phyloP scores from a whole-genome alignment of 2,113 vertebrate genomes.

The Oryzias melastigma region DNA sequence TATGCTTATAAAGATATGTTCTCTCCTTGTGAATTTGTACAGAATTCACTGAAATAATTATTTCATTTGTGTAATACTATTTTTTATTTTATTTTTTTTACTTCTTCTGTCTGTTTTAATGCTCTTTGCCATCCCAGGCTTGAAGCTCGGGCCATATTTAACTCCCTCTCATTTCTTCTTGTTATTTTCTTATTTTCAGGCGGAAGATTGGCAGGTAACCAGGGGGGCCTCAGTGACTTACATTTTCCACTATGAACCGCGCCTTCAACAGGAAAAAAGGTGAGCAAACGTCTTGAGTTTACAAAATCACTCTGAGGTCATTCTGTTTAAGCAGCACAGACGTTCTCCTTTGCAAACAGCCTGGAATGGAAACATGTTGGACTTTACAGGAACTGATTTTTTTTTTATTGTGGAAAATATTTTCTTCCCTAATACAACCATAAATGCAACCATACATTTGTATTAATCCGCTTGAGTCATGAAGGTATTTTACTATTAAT shows the following conservation, averaged over 20 bases:
- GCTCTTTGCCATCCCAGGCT: constrained; percentile 9
- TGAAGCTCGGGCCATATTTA: constrained; percentile 26
- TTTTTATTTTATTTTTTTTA: neutral
- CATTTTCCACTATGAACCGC: constrained; percentile 86
- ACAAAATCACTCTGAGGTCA: neutral
- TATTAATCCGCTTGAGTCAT: too few relatives aligned
- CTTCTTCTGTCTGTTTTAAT: constrained; percentile 4
- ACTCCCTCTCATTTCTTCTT: neutral
- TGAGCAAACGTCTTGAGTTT: constrained; percentile 49
- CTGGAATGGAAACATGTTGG: too few relatives aligned
- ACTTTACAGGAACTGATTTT: too few relatives aligned
- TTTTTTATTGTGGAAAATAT: too few relatives aligned
- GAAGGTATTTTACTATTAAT: too few relatives aligned
- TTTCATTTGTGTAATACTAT: constrained; percentile 7
- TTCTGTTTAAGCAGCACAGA: constrained; percentile 1
- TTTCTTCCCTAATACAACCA: too few relatives aligned
- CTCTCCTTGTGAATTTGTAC: neutral
- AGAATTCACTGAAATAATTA: constrained; percentile 5
- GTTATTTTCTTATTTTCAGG: constrained; percentile 56
- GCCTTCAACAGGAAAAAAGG: constrained; percentile 94
- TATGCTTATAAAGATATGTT: too few relatives aligned
- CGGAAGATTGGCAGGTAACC: constrained; percentile 63
- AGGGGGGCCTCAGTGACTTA: constrained; percentile 43
- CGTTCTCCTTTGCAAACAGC: neutral
- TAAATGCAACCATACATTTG: too few relatives aligned